Evolutionary conservation across 2,888 invertebrate species (phyloP).

Genomic region (Nudaria mundana): DNA sequence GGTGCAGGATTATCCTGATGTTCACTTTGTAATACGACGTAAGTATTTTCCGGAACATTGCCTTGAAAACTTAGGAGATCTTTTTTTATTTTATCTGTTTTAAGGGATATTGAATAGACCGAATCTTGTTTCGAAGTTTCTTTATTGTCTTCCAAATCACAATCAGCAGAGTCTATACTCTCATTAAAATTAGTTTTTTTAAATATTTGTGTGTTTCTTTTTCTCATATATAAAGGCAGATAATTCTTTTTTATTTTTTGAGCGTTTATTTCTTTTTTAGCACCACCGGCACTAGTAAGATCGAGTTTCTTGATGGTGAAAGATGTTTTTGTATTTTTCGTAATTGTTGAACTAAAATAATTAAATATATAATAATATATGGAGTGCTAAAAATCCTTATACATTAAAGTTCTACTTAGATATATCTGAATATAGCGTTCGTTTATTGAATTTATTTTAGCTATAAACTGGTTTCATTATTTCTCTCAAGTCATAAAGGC

Average conservation of each 20-base stretch:
- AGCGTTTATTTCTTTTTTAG: constrained; percentile 30
- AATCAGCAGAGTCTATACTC: constrained; percentile 29
- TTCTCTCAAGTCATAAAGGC: too few species aligned
- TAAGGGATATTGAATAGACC: constrained; percentile 21
- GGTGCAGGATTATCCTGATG: constrained; percentile 33
- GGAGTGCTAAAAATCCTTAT: too few species aligned
- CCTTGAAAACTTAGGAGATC: constrained; percentile 45
- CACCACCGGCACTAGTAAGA: constrained; percentile 11
- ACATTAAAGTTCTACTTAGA: too few species aligned
- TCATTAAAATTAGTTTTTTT: constrained; percentile 29
- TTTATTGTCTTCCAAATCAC: constrained; percentile 19
- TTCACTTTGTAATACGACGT: constrained; percentile 53
- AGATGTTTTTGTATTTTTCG: constrained; percentile 40
- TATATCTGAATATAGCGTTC: too few species aligned
- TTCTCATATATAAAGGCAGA: constrained; percentile 44
- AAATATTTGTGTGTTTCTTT: constrained; percentile 22
- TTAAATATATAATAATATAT: background rate
- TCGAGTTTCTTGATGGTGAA: constrained; percentile 31
- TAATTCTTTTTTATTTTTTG: constrained; percentile 35
- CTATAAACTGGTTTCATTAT: too few species aligned
- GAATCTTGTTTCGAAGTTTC: constrained; percentile 13
- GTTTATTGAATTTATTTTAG: too few species aligned
- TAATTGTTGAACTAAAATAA: constrained; percentile 39
- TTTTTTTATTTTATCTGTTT: constrained; percentile 39
- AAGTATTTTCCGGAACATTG: constrained; percentile 35